Percentiles rank a stretch among this genome's conserved stretches.
Evolutionary conservation across 2,888 invertebrate species (phyloP).

Genomic region (Dione juno): DNA sequence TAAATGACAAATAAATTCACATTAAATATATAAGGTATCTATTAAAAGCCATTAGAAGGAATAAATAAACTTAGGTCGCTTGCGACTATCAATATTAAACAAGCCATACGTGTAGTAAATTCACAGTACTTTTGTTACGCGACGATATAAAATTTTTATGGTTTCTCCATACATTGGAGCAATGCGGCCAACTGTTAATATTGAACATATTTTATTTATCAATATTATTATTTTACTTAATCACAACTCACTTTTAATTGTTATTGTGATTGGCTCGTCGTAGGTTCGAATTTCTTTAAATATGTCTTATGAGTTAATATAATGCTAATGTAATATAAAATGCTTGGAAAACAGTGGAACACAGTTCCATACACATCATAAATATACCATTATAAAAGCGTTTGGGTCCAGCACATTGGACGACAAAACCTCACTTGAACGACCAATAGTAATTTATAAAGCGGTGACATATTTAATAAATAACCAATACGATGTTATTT

Average conservation of each 20-base stretch:
- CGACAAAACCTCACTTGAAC: neutral
- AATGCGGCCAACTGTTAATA: conserved; percentile 3
- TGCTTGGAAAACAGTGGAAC: no score
- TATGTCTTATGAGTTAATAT: no score
- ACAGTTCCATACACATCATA: no score
- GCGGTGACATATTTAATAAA: conserved; percentile 17
- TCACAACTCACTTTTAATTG: neutral
- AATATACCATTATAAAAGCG: neutral
- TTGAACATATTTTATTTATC: neutral
- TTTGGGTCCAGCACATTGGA: neutral
- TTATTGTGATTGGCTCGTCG: neutral
- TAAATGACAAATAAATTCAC: no score
- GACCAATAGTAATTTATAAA: conserved; percentile 11
- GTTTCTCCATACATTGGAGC: conserved; percentile 13
- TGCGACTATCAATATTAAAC: conserved; percentile 18
- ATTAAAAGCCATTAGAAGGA: neutral
- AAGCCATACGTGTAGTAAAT: conserved; percentile 19
- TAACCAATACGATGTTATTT: conserved; percentile 18
- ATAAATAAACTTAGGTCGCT: neutral
- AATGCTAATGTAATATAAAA: no score
- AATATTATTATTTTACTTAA: neutral
- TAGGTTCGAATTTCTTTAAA: no score
- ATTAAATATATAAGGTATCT: neutral
- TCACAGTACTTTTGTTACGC: conserved; percentile 22
- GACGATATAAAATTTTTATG: conserved; percentile 24